Conservation (phyloP, 2,797 vertebrate genomes). For the Notolabrus celidotus region DNA sequence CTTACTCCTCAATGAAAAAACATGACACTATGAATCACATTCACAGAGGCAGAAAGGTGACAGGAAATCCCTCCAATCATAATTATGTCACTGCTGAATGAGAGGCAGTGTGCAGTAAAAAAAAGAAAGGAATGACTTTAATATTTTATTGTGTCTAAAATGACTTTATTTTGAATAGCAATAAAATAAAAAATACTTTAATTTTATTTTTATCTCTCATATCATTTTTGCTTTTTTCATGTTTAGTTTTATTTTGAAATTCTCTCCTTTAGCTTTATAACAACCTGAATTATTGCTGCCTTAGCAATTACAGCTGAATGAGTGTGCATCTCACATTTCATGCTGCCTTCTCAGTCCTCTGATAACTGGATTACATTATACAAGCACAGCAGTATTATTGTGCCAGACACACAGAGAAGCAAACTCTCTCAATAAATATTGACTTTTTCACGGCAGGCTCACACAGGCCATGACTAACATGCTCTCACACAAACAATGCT, state of each 20-base stretch:
- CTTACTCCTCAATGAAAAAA: conserved; percentile 28
- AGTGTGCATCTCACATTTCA: neutral
- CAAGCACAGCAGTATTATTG: conserved; percentile 32
- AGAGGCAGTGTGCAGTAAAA: conserved; percentile 8
- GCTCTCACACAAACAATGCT: conserved; percentile 20
- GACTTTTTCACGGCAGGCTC: conserved; percentile 33
- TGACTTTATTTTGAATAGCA: neutral
- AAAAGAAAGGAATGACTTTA: conserved; percentile 10
- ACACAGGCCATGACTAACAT: conserved; percentile 31
- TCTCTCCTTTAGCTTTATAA: neutral
- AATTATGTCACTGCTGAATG: conserved; percentile 80
- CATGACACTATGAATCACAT: conserved; percentile 25
- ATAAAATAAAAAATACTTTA: neutral
- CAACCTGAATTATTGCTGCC: neutral
- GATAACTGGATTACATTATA: conserved; percentile 38
- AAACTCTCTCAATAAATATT: conserved; percentile 48
- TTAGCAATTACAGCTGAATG: neutral
- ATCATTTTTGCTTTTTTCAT: neutral
- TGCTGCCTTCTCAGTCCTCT: conserved; percentile 1
- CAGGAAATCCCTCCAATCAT: conserved; percentile 73
- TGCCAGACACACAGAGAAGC: conserved; percentile 22
- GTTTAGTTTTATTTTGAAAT: neutral
- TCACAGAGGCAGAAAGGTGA: conserved; percentile 15
- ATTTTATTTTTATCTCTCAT: neutral
- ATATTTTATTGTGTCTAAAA: conserved; percentile 2